Percentiles rank a stretch among this genome's conserved stretches.
phyloP scores from a whole-genome alignment of 2,797 vertebrate genomes.

The Tarsius wallacei region DNA sequence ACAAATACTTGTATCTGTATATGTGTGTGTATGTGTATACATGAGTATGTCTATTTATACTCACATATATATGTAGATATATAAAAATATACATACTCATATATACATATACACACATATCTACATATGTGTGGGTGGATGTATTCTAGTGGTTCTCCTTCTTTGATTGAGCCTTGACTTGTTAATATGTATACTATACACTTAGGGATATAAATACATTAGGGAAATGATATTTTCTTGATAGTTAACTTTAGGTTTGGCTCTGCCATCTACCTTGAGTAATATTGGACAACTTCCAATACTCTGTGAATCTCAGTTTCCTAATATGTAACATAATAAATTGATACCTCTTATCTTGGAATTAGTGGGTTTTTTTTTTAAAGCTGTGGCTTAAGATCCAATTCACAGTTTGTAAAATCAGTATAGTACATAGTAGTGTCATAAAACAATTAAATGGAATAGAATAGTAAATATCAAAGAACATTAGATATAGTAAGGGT shows the following conservation, averaged over 20 bases:
- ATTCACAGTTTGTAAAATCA: neutral
- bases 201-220: neutral
- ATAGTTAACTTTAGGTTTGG: slow-evolving; percentile 3
- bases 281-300: neutral
- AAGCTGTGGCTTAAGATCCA: neutral
- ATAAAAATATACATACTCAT: neutral
- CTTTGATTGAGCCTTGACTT: neutral
- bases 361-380: neutral
- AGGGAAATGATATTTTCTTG: neutral
- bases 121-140: neutral
- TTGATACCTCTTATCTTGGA: neutral
- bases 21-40: no score
- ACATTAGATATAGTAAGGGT: neutral
- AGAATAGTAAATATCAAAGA: neutral
- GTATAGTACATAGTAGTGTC: neutral
- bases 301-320: slow-evolving; percentile 20
- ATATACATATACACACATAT: no score
- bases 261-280: slow-evolving; percentile 8
- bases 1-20: neutral
- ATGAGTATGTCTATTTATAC: neutral
- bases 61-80: neutral
- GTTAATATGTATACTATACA: neutral
- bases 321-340: neutral
- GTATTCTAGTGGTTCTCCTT: neutral
- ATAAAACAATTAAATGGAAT: neutral